phyloP scores from a whole-genome alignment of 2,888 invertebrate species.

The Archips crataeganus region DNA sequence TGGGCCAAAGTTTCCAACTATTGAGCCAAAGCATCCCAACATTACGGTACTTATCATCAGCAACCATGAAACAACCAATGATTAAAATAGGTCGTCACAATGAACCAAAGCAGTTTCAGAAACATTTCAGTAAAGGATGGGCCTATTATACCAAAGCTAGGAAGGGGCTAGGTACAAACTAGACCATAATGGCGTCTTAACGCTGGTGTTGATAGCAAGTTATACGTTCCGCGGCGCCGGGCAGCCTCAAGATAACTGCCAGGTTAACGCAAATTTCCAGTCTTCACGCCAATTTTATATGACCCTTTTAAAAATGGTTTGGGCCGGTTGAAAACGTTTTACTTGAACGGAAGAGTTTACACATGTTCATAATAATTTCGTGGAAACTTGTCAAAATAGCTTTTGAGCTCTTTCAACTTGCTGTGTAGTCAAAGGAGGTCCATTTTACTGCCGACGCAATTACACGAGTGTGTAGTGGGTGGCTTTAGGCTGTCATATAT shows the following conservation, averaged over 20 bases:
- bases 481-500: too few relatives aligned
- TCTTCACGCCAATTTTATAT: constrained; percentile 60
- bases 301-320: constrained; percentile 60
- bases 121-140: constrained; percentile 18
- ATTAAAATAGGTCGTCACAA: neutral
- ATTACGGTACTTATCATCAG: too few relatives aligned
- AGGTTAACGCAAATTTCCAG: constrained; percentile 36
- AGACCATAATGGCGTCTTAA: constrained; percentile 12
- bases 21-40: too few relatives aligned
- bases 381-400: neutral
- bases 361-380: neutral
- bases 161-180: constrained; percentile 22
- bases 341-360: neutral
- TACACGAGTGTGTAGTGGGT: too few relatives aligned
- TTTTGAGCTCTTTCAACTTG: neutral
- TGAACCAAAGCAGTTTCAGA: neutral
- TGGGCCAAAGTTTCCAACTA: too few relatives aligned
- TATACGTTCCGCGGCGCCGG: constrained; percentile 29
- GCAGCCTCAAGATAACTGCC: constrained; percentile 32
- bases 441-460: too few relatives aligned
- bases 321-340: neutral
- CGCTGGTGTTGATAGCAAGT: constrained; percentile 31
- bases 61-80: neutral
- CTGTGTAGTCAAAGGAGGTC: too few relatives aligned
- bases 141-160: constrained; percentile 28